Percentiles rank a stretch among this genome's conserved stretches.
phyloP scores from a whole-genome alignment of 2,113 vertebrate genomes.

The Syrmaticus mikado region DNA sequence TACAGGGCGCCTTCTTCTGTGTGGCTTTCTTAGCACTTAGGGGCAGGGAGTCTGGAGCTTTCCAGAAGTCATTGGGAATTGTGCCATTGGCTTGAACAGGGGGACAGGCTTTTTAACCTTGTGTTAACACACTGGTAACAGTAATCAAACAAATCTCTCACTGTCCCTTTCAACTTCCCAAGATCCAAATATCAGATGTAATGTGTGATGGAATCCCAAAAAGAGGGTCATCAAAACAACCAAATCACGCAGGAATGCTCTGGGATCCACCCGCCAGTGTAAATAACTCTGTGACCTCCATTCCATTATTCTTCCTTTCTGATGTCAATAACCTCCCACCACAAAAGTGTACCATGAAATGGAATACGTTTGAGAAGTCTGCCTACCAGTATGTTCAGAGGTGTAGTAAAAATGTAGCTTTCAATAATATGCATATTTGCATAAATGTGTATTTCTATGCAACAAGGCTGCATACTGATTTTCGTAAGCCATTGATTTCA shows the following conservation, averaged over 20 bases:
- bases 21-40: conserved; percentile 1
- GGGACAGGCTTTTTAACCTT: conserved; percentile 30
- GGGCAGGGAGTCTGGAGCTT: conserved; percentile 16
- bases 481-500: not conserved
- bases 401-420: not conserved
- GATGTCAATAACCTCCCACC: conserved; percentile 62
- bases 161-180: conserved; percentile 52
- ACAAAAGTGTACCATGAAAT: conserved; percentile 53
- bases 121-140: conserved; percentile 22
- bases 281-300: conserved; percentile 64
- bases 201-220: conserved; percentile 63
- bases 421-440: not conserved
- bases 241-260: conserved; percentile 53
- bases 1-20: not conserved
- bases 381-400: conserved; percentile 18
- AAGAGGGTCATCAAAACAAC: conserved; percentile 67
- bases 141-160: conserved; percentile 45
- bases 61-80: conserved; percentile 7
- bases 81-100: conserved; percentile 4
- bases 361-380: conserved; percentile 39
- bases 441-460: not conserved
- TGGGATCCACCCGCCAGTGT: conserved; percentile 61
- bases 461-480: not conserved
- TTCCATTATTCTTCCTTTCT: conserved; percentile 62
- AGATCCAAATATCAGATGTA: conserved; percentile 57